phyloP scores from a whole-genome alignment of 1,140 invertebrate genomes.

The Helicoverpa armigera region DNA sequence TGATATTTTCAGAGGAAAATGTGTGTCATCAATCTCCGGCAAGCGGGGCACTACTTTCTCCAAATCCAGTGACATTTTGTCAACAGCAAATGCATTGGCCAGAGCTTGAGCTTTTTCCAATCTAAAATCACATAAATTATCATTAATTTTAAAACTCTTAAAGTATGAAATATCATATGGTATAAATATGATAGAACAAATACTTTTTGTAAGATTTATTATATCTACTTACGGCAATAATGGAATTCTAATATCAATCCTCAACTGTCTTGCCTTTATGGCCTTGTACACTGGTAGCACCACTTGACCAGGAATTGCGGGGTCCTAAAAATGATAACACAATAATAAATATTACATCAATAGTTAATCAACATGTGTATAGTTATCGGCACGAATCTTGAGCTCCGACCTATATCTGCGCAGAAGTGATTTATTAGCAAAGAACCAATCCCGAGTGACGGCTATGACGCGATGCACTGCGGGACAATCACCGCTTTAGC shows the following conservation, averaged over 20 bases:
- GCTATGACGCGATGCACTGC: too few species aligned
- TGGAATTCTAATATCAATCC: conserved; percentile 86
- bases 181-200: too few species aligned
- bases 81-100: conserved; percentile 56
- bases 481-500: too few species aligned
- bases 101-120: conserved; percentile 64
- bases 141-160: too few species aligned
- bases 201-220: too few species aligned
- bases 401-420: too few species aligned
- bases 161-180: too few species aligned
- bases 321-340: conserved; percentile 61
- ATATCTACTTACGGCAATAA: conserved; percentile 86
- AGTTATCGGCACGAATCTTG: too few species aligned
- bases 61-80: conserved; percentile 53
- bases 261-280: conserved; percentile 90
- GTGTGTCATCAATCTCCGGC: conserved; percentile 84
- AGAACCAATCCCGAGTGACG: too few species aligned
- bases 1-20: conserved; percentile 80
- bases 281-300: conserved; percentile 92
- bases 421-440: too few species aligned
- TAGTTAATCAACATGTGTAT: too few species aligned
- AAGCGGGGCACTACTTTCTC: conserved; percentile 79
- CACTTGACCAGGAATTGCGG: conserved; percentile 88
- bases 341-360: background rate
- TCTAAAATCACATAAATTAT: background rate